Evolutionary conservation across 2,888 invertebrate species (phyloP).

Genomic region (Chaitophorus viminalis): DNA sequence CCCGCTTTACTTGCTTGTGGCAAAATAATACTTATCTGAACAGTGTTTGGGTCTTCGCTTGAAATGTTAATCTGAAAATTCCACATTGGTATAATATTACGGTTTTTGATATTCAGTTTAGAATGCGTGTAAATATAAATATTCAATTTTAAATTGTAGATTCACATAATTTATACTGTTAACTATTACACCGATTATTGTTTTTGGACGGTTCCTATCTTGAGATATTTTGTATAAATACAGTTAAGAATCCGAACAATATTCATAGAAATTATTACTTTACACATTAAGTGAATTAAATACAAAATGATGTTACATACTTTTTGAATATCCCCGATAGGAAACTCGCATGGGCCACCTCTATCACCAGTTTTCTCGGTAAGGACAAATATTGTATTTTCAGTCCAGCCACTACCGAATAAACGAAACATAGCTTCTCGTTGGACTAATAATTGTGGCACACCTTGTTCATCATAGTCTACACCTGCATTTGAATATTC

Average conservation of each 20-base stretch:
- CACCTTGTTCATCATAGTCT: conserved; percentile 68
- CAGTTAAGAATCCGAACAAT: no score
- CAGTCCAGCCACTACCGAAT: conserved; percentile 78
- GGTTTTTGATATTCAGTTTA: not conserved
- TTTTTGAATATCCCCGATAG: conserved; percentile 67
- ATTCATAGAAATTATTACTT: no score
- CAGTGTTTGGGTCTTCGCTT: conserved; percentile 69
- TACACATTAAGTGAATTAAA: no score
- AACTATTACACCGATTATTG: no score
- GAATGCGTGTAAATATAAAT: no score
- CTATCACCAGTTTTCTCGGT: conserved; percentile 72
- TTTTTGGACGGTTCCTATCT: no score
- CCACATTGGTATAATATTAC: not conserved
- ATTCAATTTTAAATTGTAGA: no score
- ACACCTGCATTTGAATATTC: conserved; percentile 65
- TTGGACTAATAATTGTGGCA: conserved; percentile 77
- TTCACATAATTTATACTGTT: no score
- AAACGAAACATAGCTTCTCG: conserved; percentile 74
- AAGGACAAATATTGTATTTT: conserved; percentile 76
- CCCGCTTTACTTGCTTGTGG: conserved; percentile 68
- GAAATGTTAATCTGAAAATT: conserved; percentile 69
- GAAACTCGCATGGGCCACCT: conserved; percentile 75
- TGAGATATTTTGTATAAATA: no score
- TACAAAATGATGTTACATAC: conserved; percentile 9
- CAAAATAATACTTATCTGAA: conserved; percentile 70